Conservation (phyloP, 2,888 invertebrate genomes). For the Pherbina coryleti region DNA sequence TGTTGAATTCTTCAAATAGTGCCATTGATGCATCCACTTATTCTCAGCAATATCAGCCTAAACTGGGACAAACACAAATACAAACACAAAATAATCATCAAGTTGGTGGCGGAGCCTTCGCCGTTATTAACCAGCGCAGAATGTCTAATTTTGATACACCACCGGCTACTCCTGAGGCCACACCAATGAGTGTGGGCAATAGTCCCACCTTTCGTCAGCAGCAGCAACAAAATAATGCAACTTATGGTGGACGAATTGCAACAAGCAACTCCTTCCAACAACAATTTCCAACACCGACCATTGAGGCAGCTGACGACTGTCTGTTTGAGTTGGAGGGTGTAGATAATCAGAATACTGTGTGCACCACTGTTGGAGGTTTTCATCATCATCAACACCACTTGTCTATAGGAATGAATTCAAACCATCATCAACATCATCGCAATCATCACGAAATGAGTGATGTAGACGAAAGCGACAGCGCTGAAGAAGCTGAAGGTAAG, state of each 20-base stretch:
- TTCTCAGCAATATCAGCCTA: slow-evolving; percentile 32
- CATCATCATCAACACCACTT: slow-evolving; percentile 43
- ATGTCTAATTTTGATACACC: slow-evolving; percentile 69
- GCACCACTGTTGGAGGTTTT: neutral
- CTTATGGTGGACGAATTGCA: slow-evolving; percentile 4
- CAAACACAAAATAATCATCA: neutral
- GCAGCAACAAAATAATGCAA: slow-evolving; percentile 44
- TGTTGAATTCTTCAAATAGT: slow-evolving; percentile 25
- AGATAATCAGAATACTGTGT: slow-evolving; percentile 45
- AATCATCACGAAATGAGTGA: slow-evolving; percentile 70
- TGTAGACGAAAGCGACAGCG: slow-evolving; percentile 79
- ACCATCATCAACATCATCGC: slow-evolving; percentile 41
- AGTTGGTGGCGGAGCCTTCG: neutral
- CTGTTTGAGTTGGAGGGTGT: slow-evolving; percentile 83
- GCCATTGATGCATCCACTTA: slow-evolving; percentile 28
- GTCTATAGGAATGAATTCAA: neutral
- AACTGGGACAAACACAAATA: neutral
- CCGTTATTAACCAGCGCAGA: slow-evolving; percentile 54
- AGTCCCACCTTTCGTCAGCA: slow-evolving; percentile 67
- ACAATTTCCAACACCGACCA: slow-evolving; percentile 50
- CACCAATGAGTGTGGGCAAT: slow-evolving; percentile 69
- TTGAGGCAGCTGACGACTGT: slow-evolving; percentile 75
- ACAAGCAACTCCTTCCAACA: slow-evolving; percentile 47
- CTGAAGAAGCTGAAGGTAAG: slow-evolving; percentile 84
- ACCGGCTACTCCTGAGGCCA: slow-evolving; percentile 69